Base-by-base conservation (phyloP, 92 coral and sea anemone species). In the Palythoa grandis region DNA sequence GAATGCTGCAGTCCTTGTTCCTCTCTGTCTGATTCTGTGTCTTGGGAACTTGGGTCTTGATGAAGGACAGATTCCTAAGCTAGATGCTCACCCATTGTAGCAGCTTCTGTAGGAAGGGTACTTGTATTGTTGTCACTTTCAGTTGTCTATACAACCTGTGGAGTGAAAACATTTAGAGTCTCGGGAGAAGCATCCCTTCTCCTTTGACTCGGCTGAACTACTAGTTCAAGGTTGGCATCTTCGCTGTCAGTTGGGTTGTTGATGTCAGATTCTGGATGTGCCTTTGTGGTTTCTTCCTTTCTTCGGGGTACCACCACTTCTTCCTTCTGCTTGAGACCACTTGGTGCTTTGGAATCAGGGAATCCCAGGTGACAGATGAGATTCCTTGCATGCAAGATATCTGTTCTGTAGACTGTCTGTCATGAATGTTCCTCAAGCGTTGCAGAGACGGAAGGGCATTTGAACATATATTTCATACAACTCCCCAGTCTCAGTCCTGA, bases 401-500 rank as follows among this genome's bases (percentile, higher is more conserved):
- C 89, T n/a, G 52, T 67, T 57, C 90, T 38, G 83, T 72, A 72
- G 38, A 79, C 72, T 3, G 92, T 88, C 61, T 56, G 87, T 16
- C 90, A 89, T 89, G 89, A 91, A 91, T 38, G 92, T 85, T 16
- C 74, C 92, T 2, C 85, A 91, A 10, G 92, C 88, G 25, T 87
- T 87, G 39, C 91, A 88, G 77, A 89, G 72, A 39, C 92, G 82
- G 37, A 88, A 89, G 1, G 90, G 92, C 90, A 89, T 89, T 50
- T 83, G 56, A 5, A 82, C 80, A 82, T 78, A 89, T n/a, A n/a
- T n/a, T 43, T 79, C 83, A 40, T 86, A 86, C 60, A 89, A 70
- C 7, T 84, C 87, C 13, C 89, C 83, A 17, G 92, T 88, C 61
- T 1, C 93, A 63, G 92, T 88, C 47, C 89, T 88, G 73, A 88